Percentiles rank a stretch among this genome's conserved stretches.
These are phyloP conservation scores for Struthidea cinerea DNA, from an alignment of 2,113 vertebrate genomes.

Conservation along the genomic window DNA sequence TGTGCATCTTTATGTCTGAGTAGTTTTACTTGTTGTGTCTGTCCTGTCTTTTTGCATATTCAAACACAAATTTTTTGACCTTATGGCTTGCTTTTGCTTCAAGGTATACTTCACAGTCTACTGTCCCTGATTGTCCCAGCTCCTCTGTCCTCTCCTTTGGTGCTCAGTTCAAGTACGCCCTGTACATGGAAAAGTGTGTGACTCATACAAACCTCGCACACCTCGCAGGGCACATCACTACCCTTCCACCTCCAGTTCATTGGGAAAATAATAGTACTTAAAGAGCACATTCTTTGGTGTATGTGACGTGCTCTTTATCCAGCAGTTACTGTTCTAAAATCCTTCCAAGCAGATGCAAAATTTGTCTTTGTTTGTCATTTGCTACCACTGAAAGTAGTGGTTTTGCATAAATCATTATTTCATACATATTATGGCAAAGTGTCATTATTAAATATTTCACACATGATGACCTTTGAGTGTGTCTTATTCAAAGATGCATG, in stretches of 20 bases:
- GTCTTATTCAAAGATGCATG: conserved; percentile 71
- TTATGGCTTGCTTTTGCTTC: background rate
- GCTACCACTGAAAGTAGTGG: background rate
- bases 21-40: background rate
- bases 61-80: background rate
- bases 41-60: background rate
- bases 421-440: conserved; percentile 62
- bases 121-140: background rate
- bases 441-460: conserved; percentile 72
- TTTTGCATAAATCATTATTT: conserved; percentile 74
- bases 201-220: background rate
- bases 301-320: background rate
- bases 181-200: background rate
- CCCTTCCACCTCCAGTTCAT: background rate
- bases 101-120: background rate
- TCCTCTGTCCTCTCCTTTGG: background rate
- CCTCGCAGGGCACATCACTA: background rate
- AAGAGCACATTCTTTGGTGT: background rate
- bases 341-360: background rate
- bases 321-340: background rate
- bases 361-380: background rate
- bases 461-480: conserved; percentile 53
- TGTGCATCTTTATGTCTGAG: background rate
- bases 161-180: background rate
- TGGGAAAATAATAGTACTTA: background rate